Base-by-base conservation (phyloP, 2,888 invertebrate species). In the Emesis castigata region DNA sequence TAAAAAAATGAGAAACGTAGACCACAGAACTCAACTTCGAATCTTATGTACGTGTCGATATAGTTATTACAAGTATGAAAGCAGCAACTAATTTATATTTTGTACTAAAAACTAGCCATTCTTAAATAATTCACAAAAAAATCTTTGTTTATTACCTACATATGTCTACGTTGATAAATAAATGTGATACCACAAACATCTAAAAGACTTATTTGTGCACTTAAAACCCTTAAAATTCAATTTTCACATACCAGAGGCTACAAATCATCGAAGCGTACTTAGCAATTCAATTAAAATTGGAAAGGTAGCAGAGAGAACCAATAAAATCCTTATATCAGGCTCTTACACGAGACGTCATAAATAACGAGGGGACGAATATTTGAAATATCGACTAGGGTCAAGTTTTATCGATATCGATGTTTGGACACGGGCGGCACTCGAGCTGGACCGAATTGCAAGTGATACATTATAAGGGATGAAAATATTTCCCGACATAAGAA, bases 401-500 rank as follows among this genome's bases (percentile, higher is more conserved):
- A 75, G 80, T 84, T 85, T 81, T 83, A 83, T 88, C 85, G 88
- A 87, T 88, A 88, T 87, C 87, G 87, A 85, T 81, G 81, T 80
- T 80, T 79, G 72, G 80, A 75, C 72, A 65, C 80, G 78, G 72
- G 83, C 85, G 83, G 75, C 83, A 80, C 91, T 92, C 89, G 81
- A 87, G 88, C 89, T 85, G 79, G 84, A 79, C 71, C 58, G 82
- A 86, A 44, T 44, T 44, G 44, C 39, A 39, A 91, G 92, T 93
- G 94, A 94, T 94, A 94, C 92, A 94, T 94, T 94, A 92, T 89
- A 86, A 86, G 86, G 91, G 91, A 92, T 93, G 92, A 93, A 93
- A 94, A 94, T 94, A 94, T 94, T 92, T 93, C 92, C 91, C 91
- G 89, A 89, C 90, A 88, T 84, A 89, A 88, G 89, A 82, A 82